A percentile compares a stretch with the other conserved stretches of the same genome.
phyloP scores from a whole-genome alignment of 2,113 vertebrate species.

The Typhlomys cinereus region DNA sequence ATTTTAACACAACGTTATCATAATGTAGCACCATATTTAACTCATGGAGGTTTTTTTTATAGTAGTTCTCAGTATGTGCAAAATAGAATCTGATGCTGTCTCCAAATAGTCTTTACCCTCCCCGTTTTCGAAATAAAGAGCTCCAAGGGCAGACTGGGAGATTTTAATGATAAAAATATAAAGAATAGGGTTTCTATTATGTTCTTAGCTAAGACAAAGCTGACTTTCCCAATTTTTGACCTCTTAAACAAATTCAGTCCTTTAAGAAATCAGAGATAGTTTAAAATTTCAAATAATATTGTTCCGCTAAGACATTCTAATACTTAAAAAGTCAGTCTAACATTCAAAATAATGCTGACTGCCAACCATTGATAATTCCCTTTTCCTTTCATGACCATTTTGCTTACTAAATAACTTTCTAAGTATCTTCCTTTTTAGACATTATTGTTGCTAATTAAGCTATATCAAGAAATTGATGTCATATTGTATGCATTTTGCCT shows the following conservation, averaged over 20 bases:
- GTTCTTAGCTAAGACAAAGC: constrained; percentile 39
- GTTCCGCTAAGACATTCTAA: not conserved
- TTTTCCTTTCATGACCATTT: constrained; percentile 7
- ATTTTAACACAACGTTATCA: constrained; percentile 67
- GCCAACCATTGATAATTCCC: constrained; percentile 1
- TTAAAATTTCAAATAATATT: constrained; percentile 31
- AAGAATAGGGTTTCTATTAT: constrained; percentile 49
- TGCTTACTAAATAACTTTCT: constrained; percentile 23
- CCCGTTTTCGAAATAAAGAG: constrained; percentile 54
- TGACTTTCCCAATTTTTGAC: constrained; percentile 25
- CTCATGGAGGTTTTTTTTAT: constrained; percentile 51
- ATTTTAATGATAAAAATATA: constrained; percentile 68
- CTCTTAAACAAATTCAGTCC: not conserved
- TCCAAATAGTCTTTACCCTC: constrained; percentile 25
- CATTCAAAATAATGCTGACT: constrained; percentile 24
- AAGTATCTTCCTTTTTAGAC: not conserved
- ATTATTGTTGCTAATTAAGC: constrained; percentile 6
- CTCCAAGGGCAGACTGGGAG: constrained; percentile 56
- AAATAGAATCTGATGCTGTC: constrained; percentile 63
- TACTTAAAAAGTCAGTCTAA: constrained; percentile 32
- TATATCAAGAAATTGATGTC: not conserved
- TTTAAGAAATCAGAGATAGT: constrained; percentile 39
- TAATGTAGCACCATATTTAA: constrained; percentile 65
- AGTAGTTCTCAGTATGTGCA: constrained; percentile 47
- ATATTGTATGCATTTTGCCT: not conserved